Conservation (phyloP, 2,113 vertebrate genomes). For the Nyctibius bracteatus region DNA sequence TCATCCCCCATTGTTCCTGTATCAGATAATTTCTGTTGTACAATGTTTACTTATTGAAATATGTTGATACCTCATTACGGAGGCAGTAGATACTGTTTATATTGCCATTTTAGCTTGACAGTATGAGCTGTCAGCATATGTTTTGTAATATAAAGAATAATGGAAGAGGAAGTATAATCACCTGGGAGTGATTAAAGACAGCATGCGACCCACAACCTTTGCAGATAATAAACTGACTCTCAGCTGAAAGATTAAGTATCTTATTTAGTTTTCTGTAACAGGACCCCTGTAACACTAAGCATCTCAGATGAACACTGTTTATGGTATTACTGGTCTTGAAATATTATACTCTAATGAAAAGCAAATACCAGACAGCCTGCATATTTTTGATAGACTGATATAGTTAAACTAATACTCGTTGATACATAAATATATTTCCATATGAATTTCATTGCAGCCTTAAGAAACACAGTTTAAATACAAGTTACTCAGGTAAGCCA, state of each 20-base stretch:
- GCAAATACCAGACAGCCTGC: constrained; percentile 20
- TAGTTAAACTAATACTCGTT: not conserved
- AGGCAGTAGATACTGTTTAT: not conserved
- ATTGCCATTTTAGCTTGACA: not conserved
- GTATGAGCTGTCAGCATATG: not conserved
- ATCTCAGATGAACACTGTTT: constrained; percentile 22
- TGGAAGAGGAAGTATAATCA: not conserved
- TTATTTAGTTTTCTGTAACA: constrained; percentile 13
- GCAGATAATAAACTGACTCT: not conserved
- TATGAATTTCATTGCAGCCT: not conserved
- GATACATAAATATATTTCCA: not conserved
- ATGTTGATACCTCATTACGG: not conserved
- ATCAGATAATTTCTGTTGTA: not conserved
- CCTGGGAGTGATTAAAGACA: not conserved
- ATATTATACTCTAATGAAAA: not conserved
- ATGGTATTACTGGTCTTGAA: constrained; percentile 27
- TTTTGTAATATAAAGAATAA: not conserved
- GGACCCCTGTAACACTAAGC: not conserved
- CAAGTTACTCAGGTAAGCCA: not conserved
- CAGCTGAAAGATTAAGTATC: not conserved
- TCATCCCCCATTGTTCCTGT: fast-evolving
- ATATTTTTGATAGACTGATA: not conserved
- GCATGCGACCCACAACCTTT: not conserved
- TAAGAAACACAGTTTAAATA: not conserved
- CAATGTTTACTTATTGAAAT: not conserved